These are phyloP conservation scores for Oligia fasciuncula DNA, from an alignment of 2,888 invertebrate species.

Conservation along the genomic window DNA sequence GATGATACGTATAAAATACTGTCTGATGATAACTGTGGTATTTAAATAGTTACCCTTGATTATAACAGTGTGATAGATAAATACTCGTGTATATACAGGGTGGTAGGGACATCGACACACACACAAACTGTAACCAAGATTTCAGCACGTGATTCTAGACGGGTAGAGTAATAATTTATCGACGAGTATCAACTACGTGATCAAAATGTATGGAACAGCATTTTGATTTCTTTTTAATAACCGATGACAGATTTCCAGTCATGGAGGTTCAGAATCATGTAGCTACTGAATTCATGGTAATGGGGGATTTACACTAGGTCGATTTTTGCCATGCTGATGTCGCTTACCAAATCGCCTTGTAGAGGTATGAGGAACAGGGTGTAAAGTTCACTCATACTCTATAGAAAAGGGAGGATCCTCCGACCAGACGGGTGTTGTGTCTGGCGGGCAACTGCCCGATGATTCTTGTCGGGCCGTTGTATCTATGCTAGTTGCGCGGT, in stretches of 20 bases:
- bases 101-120: not conserved
- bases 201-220: not conserved
- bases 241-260: too few species aligned
- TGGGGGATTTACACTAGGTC: not conserved
- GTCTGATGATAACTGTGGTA: not conserved
- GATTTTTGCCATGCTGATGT: not conserved
- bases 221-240: too few species aligned
- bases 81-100: slow-evolving; percentile 5
- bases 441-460: too few species aligned
- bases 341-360: not conserved
- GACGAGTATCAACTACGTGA: not conserved
- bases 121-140: not conserved
- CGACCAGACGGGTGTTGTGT: too few species aligned
- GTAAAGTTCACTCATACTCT: too few species aligned
- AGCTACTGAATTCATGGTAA: not conserved
- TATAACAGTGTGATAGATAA: not conserved
- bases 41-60: not conserved
- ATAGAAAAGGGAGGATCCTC: too few species aligned
- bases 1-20: not conserved
- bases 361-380: too few species aligned
- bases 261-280: too few species aligned
- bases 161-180: not conserved
- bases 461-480: too few species aligned
- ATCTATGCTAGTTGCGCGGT: too few species aligned
- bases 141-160: not conserved